Evolutionary conservation across 1,140 invertebrate genomes (phyloP).

Genomic region (Platorchestia sp.): DNA sequence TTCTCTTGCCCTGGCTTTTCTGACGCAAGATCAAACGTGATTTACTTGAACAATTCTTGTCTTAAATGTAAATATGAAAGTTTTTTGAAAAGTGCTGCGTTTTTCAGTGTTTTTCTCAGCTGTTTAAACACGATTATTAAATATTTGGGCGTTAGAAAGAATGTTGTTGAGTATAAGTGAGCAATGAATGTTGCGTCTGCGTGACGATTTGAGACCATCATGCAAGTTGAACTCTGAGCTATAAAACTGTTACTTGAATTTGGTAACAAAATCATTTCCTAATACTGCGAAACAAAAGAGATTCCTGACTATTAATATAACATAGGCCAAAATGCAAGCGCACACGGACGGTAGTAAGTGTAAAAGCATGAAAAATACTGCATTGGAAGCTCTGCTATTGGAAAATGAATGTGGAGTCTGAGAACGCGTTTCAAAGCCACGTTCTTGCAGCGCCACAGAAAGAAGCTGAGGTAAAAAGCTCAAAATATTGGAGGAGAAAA

Average conservation of each 20-base stretch:
- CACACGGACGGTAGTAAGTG: background rate
- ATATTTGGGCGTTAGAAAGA: background rate
- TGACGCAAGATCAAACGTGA: background rate
- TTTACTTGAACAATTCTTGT: background rate
- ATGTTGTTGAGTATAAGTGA: background rate
- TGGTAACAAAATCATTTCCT: background rate
- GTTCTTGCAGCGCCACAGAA: background rate
- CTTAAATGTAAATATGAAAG: background rate
- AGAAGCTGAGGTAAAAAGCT: slow-evolving; percentile 2
- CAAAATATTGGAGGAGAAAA: slow-evolving; percentile 29
- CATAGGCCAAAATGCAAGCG: background rate
- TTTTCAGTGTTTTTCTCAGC: background rate
- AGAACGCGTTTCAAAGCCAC: background rate
- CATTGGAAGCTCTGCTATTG: background rate
- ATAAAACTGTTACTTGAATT: background rate
- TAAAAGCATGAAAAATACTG: background rate
- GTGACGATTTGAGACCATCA: too few species aligned
- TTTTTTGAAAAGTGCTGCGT: background rate
- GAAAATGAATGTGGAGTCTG: slow-evolving; percentile 1
- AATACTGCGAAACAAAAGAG: background rate
- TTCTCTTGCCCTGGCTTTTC: background rate
- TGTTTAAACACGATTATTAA: background rate
- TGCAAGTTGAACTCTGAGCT: background rate
- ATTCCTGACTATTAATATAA: background rate
- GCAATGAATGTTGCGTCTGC: too few species aligned